A percentile compares a stretch with the other conserved stretches of the same genome.
phyloP scores from a whole-genome alignment of 2,888 invertebrate genomes.

The Eueremaeus valkanovi region DNA sequence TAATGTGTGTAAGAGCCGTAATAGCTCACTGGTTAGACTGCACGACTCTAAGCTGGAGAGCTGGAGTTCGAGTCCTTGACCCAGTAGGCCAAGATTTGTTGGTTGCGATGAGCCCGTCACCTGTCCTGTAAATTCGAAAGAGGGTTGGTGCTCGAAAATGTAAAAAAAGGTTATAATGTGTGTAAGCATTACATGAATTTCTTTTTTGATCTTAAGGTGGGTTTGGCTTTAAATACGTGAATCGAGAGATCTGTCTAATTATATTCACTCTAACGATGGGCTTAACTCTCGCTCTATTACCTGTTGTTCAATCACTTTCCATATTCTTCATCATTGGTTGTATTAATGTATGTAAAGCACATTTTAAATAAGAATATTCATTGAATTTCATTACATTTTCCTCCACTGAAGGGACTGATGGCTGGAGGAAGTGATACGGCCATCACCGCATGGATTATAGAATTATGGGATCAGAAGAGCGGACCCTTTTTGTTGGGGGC shows the following conservation, averaged over 20 bases:
- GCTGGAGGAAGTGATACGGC: constrained; percentile 1
- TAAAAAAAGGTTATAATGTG: too few species aligned
- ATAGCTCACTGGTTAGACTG: too few species aligned
- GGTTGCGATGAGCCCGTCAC: too few species aligned
- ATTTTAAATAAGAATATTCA: background rate
- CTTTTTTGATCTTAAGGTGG: too few species aligned
- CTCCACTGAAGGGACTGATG: background rate
- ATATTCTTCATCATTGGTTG: background rate
- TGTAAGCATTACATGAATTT: too few species aligned
- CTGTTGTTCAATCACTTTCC: background rate
- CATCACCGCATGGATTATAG: constrained; percentile 26
- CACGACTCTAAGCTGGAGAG: too few species aligned
- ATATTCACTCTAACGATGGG: background rate
- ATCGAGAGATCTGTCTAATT: constrained; percentile 10
- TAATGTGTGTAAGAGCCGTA: too few species aligned
- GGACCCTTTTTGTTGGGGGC: background rate
- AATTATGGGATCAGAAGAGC: constrained; percentile 26
- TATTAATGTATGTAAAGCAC: background rate
- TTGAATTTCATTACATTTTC: background rate
- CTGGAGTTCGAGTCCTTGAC: too few species aligned
- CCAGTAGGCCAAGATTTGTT: too few species aligned
- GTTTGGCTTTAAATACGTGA: constrained; percentile 21
- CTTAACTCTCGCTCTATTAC: background rate
- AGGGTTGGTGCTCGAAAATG: too few species aligned
- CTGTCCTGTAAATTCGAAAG: too few species aligned